These are phyloP conservation scores for Sebastes cheni DNA, from an alignment of 2,797 vertebrate species.

Conservation along the genomic window DNA sequence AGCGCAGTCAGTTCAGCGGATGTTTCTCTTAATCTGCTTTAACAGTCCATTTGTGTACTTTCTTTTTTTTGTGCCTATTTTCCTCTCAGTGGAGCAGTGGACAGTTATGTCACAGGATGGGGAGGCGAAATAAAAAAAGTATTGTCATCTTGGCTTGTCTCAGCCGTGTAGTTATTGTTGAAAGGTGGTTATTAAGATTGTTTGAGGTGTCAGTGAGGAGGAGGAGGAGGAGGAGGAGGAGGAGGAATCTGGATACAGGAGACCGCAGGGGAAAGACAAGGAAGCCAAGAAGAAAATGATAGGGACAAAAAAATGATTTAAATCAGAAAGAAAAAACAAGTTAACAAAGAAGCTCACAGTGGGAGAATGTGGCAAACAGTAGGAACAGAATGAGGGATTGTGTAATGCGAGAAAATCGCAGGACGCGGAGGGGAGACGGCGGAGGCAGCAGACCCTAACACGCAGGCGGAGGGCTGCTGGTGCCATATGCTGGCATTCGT, in stretches of 20 bases:
- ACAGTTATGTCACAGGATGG: conserved; percentile 45
- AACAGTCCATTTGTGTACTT: conserved; percentile 71
- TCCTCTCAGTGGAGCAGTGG: conserved; percentile 38
- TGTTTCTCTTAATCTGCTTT: conserved; percentile 77
- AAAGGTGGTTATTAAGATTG: conserved; percentile 79
- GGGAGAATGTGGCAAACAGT: conserved; percentile 9
- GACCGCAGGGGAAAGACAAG: conserved; percentile 10
- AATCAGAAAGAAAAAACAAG: background rate
- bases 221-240: conserved; percentile 16
- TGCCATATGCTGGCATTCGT: conserved; percentile 75
- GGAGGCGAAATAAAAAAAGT: conserved; percentile 44
- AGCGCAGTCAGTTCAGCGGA: conserved; percentile 51
- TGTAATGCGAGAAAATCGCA: conserved; percentile 38
- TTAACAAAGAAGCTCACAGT: conserved; percentile 33
- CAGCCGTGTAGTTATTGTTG: conserved; percentile 64
- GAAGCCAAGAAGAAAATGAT: conserved; percentile 22
- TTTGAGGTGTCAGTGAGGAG: conserved; percentile 55
- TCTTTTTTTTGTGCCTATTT: conserved; percentile 8
- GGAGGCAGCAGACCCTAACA: conserved; percentile 50
- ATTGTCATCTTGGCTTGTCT: conserved; percentile 66
- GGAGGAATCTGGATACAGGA: conserved; percentile 25
- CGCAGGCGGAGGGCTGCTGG: conserved; percentile 47
- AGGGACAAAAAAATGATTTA: conserved; percentile 18
- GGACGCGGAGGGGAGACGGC: conserved; percentile 11
- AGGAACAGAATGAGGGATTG: conserved; percentile 7